Evolutionary conservation across 2,888 invertebrate genomes (phyloP), one percentile per base, ranked within the genome.

Genomic region (Metalampra italica): DNA sequence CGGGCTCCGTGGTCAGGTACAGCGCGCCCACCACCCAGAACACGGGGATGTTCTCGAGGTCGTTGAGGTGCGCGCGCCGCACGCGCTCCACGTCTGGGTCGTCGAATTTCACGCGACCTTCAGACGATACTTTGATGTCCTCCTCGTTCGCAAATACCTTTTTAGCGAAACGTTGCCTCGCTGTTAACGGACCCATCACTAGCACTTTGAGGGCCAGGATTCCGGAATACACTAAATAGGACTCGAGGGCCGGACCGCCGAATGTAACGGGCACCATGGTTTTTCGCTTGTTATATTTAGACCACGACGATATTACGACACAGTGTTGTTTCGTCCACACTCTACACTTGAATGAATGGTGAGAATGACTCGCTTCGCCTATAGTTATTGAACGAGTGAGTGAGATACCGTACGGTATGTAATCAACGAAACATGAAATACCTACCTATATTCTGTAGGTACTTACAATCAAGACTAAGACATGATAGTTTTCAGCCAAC

Each of bases 21-120:
- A 92, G 68, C 7, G 91, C 86, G 4, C 90, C 92, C 34, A 92
- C 72, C 9, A 92, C 63, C 70, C 93, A 87, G 70, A 93, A 94
- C 1, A 91, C 86, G 0, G 92, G 89, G 46, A 94, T 93, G 71
- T 93, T 94, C 75, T 94, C 94, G 72, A 94, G 68, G 69, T 94
- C 94, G 64, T 94, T 94, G 60, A 91, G 82, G 68, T 94, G 93
- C 9, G 93, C 93, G 66, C 92, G 76, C 0, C 88, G 71, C 1
- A 78, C 53, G 7, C 88, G 68, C 58, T 88, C 87, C 29, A 88
- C 69, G 0, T 56, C 61, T 0, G 74, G 75, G 50, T 87, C 81
- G 41, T 82, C 85, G 42, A 55, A 73, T 56, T 78, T 84, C 46
- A 88, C 75, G 54, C 75, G 79, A n/a, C 79, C 79, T 51, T 50